Evolutionary conservation across 2,113 vertebrate genomes (phyloP).

Genomic region (Oncorhynchus nerka): DNA sequence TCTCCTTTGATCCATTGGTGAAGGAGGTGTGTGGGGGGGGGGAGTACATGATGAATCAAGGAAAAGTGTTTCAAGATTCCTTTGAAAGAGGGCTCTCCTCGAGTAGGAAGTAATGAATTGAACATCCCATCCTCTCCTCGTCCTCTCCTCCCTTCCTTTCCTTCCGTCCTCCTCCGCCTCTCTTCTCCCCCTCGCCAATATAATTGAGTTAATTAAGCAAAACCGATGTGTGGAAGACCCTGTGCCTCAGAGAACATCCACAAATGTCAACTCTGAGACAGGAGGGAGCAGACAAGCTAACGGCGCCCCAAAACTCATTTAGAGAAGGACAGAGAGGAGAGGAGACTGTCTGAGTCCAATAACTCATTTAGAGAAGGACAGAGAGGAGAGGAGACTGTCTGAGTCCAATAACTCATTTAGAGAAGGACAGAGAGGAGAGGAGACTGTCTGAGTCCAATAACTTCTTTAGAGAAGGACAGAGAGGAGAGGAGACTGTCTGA

Average conservation of each 20-base stretch:
- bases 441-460: no score
- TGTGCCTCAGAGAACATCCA: constrained; percentile 40
- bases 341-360: neutral
- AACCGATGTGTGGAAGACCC: constrained; percentile 29
- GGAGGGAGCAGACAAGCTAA: neutral
- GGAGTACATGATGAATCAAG: no score
- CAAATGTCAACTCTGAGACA: constrained; percentile 1
- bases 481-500: no score
- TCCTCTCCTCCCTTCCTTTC: no score
- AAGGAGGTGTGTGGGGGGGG: no score
- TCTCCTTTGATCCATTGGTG: no score
- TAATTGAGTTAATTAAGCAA: constrained; percentile 39
- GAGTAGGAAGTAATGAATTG: constrained; percentile 29
- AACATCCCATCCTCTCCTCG: neutral
- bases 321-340: neutral
- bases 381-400: no score
- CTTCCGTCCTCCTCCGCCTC: neutral
- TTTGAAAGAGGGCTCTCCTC: neutral
- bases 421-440: constrained; percentile 9
- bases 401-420: no score
- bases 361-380: neutral
- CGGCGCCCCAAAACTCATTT: neutral
- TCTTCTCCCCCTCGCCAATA: constrained; percentile 20
- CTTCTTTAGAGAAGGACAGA: no score
- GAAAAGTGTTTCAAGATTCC: no score